phyloP scores from a whole-genome alignment of 2,113 vertebrate species.

The Brachyistius frenatus region DNA sequence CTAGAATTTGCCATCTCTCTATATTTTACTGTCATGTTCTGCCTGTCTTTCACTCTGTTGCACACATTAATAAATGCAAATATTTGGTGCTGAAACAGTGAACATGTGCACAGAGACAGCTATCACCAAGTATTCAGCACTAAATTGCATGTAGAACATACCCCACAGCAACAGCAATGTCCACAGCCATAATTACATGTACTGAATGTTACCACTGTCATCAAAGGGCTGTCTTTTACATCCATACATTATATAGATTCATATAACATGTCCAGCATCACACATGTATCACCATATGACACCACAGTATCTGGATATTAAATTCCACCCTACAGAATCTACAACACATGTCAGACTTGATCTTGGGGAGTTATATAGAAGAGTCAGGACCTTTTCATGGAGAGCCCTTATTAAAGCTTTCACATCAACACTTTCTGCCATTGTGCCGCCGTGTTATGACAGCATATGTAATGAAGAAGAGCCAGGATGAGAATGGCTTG shows the following conservation, averaged over 20 bases:
- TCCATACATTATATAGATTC: constrained; percentile 2
- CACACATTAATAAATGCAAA: constrained; percentile 17
- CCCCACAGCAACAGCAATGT: background rate
- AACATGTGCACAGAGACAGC: background rate
- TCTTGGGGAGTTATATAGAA: constrained; percentile 16
- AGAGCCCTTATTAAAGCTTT: constrained; percentile 33
- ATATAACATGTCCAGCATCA: constrained; percentile 19
- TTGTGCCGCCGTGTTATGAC: constrained; percentile 33
- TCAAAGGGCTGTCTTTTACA: background rate
- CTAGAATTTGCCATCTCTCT: constrained; percentile 24
- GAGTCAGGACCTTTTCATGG: constrained; percentile 20
- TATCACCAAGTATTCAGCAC: background rate
- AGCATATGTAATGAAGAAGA: constrained; percentile 40
- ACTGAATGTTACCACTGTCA: background rate
- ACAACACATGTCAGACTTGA: constrained; percentile 15
- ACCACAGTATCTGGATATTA: constrained; percentile 8
- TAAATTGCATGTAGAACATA: background rate
- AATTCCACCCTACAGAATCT: background rate
- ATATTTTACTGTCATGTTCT: constrained; percentile 37
- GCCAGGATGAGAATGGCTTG: constrained; percentile 34
- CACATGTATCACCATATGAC: constrained; percentile 8
- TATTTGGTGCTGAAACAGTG: constrained; percentile 1
- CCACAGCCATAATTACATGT: background rate
- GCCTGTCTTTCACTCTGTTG: constrained; percentile 12
- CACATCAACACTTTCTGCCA: background rate